phyloP scores from a whole-genome alignment of 2,797 vertebrate genomes.

The Champsocephalus gunnari region DNA sequence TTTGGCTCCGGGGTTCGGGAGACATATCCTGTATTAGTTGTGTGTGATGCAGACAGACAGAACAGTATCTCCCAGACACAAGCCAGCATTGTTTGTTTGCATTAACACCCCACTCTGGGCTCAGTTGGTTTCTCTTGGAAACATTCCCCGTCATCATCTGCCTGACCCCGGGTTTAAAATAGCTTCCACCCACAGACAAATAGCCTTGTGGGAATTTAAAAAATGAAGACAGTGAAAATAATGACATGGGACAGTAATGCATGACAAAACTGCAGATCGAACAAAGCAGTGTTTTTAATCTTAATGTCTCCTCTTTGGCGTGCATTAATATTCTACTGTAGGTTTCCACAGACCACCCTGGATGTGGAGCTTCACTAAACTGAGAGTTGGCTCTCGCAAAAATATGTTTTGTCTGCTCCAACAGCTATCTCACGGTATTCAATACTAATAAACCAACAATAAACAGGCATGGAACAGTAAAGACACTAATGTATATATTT shows the following conservation, averaged over 20 bases:
- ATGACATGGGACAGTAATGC: slow-evolving; percentile 42
- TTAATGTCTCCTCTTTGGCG: slow-evolving; percentile 22
- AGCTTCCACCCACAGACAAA: slow-evolving; percentile 64
- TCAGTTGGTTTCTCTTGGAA: slow-evolving; percentile 66
- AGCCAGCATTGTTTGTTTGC: slow-evolving; percentile 73
- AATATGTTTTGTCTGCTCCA: slow-evolving; percentile 15
- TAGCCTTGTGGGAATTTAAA: slow-evolving; percentile 58
- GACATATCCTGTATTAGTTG: slow-evolving; percentile 50
- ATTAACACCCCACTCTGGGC: slow-evolving; percentile 69
- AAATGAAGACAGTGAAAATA: slow-evolving; percentile 58
- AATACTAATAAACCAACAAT: slow-evolving; percentile 13
- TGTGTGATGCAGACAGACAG: slow-evolving; percentile 63
- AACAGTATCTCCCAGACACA: slow-evolving; percentile 62
- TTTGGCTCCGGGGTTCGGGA: slow-evolving; percentile 55
- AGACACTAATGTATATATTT: slow-evolving; percentile 4
- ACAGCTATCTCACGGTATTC: slow-evolving; percentile 10
- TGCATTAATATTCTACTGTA: slow-evolving; percentile 14
- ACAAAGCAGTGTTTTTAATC: slow-evolving; percentile 30
- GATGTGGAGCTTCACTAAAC: neutral
- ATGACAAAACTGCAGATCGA: slow-evolving; percentile 41
- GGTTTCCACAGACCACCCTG: slow-evolving; percentile 13
- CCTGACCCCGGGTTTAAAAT: slow-evolving; percentile 75
- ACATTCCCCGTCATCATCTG: slow-evolving; percentile 56
- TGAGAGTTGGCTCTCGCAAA: slow-evolving; percentile 14
- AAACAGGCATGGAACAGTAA: slow-evolving; percentile 16